phyloP scores from a whole-genome alignment of 2,797 vertebrate genomes.

The Pseudochaenichthys georgianus region DNA sequence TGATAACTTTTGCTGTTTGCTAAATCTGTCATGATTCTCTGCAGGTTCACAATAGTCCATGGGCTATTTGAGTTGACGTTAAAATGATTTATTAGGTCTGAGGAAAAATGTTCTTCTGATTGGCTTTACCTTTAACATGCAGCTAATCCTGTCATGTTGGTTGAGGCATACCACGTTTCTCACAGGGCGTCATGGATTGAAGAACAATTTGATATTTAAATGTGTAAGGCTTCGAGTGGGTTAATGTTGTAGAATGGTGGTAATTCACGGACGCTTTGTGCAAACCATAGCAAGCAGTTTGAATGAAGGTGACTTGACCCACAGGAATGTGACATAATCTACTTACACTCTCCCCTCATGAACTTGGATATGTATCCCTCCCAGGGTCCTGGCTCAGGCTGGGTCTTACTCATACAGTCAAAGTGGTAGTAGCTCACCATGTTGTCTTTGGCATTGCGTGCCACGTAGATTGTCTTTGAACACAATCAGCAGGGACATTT shows the following conservation, averaged over 20 bases:
- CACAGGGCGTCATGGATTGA: neutral
- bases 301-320: conserved; percentile 7
- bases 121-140: too few relatives aligned
- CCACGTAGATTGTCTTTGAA: conserved; percentile 90
- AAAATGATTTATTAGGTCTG: too few relatives aligned
- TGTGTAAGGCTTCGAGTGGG: neutral
- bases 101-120: too few relatives aligned
- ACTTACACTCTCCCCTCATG: conserved; percentile 87
- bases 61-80: too few relatives aligned
- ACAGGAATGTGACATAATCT: conserved; percentile 31
- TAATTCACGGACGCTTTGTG: neutral
- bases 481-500: neutral
- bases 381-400: conserved; percentile 91
- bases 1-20: too few relatives aligned
- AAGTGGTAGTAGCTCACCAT: conserved; percentile 95
- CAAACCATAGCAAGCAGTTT: conserved; percentile 2
- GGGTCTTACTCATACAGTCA: conserved; percentile 88
- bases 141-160: too few relatives aligned
- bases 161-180: too few relatives aligned
- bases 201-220: neutral
- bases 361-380: conserved; percentile 89
- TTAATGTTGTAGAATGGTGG: neutral
- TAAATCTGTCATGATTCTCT: too few relatives aligned
- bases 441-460: conserved; percentile 94
- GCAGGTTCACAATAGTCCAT: too few relatives aligned